phyloP scores from a whole-genome alignment of 2,113 vertebrate species.

The Phodopus roborovskii region DNA sequence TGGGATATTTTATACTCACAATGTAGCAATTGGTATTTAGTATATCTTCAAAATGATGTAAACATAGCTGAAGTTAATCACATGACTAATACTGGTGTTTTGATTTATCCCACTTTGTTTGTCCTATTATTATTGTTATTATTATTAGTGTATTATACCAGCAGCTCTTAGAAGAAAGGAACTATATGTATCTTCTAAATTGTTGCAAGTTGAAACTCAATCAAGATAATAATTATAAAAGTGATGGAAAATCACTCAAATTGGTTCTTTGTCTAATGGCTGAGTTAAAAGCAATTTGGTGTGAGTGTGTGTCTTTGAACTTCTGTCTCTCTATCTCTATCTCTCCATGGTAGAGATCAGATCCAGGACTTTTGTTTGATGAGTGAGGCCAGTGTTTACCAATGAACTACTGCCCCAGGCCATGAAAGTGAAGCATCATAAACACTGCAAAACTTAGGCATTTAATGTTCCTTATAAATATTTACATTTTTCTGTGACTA shows the following conservation, averaged over 20 bases:
- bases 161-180: neutral
- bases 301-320: neutral
- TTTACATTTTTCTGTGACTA: neutral
- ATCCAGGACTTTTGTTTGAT: neutral
- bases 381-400: neutral
- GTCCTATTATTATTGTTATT: too few relatives aligned
- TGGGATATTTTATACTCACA: neutral
- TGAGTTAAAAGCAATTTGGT: neutral
- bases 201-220: neutral
- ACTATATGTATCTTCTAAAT: neutral
- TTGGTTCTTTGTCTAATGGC: neutral
- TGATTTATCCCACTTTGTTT: neutral
- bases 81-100: neutral
- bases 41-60: neutral
- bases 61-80: neutral
- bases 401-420: neutral
- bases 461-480: neutral
- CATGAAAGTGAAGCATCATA: neutral
- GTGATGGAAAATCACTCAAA: neutral
- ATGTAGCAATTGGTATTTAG: neutral
- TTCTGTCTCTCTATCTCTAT: neutral
- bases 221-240: neutral
- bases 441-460: neutral
- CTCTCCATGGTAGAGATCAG: neutral
- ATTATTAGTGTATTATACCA: neutral